Percentiles rank a stretch among this genome's conserved stretches.
phyloP scores from a whole-genome alignment of 1,140 invertebrate genomes.

The Atta texana region DNA sequence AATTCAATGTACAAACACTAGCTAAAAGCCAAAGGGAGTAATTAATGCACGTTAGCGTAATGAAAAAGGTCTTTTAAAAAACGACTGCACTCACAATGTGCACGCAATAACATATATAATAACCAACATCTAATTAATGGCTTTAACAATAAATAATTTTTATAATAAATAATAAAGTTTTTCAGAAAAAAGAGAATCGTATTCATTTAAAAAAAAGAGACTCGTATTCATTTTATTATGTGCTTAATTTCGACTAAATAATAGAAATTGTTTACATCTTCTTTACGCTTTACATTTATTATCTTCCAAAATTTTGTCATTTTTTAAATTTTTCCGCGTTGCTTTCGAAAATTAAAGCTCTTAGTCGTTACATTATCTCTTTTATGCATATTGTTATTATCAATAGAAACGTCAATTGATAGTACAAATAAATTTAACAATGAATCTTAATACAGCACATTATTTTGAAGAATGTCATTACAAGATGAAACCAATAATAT shows the following conservation, averaged over 20 bases:
- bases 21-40: background rate
- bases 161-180: background rate
- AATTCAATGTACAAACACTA: background rate
- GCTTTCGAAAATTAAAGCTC: background rate
- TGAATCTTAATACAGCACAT: background rate
- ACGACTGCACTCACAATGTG: background rate
- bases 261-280: background rate
- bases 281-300: background rate
- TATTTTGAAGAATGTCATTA: background rate
- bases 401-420: background rate
- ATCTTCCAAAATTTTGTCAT: background rate
- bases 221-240: too few relatives aligned
- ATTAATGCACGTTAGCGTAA: background rate
- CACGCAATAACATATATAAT: background rate
- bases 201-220: background rate
- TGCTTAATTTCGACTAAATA: background rate
- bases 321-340: background rate
- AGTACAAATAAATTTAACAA: background rate
- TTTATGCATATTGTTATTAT: constrained; percentile 17
- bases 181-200: background rate
- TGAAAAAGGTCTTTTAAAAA: constrained; percentile 3
- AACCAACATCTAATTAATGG: background rate
- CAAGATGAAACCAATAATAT: background rate
- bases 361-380: background rate
- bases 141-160: background rate